A percentile compares a stretch with the other conserved stretches of the same genome.
These are phyloP conservation scores for Actinostola sp. DNA, from an alignment of 92 coral and sea anemone genomes.

Conservation along the genomic window DNA sequence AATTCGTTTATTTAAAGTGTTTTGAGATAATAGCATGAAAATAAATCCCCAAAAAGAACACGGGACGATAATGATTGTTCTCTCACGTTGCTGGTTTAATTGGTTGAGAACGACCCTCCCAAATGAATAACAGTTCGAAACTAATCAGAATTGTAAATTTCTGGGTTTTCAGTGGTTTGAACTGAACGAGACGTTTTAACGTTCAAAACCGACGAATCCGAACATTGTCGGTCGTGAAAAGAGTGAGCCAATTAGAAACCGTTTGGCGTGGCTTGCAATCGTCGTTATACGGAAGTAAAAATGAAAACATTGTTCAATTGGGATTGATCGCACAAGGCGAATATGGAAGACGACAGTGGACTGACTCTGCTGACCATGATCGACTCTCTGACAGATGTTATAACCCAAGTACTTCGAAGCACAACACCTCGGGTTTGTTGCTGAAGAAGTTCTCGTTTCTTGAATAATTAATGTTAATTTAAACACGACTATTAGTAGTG, in stretches of 20 bases:
- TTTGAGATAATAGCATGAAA: slow-evolving; percentile 8
- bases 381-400: slow-evolving; percentile 72
- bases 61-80: slow-evolving; percentile 5
- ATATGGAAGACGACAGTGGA: slow-evolving; percentile 36
- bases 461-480: neutral
- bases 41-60: neutral
- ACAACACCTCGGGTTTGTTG: slow-evolving; percentile 80
- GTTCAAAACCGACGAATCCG: neutral
- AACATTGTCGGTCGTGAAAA: neutral
- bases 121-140: slow-evolving; percentile 9
- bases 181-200: neutral
- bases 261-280: neutral
- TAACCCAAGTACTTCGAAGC: slow-evolving; percentile 60
- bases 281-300: slow-evolving; percentile 9
- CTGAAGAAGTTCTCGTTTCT: neutral
- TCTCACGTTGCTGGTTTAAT: neutral
- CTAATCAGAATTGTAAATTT: slow-evolving; percentile 71
- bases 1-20: neutral
- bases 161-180: neutral
- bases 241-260: slow-evolving; percentile 5
- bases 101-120: neutral
- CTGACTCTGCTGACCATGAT: slow-evolving; percentile 61
- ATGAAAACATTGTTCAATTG: slow-evolving; percentile 9
- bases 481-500: neutral
- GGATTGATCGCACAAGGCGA: neutral